These are phyloP conservation scores for Drosophila macrothrix DNA, from an alignment of 2,888 invertebrate genomes.

Conservation along the genomic window DNA sequence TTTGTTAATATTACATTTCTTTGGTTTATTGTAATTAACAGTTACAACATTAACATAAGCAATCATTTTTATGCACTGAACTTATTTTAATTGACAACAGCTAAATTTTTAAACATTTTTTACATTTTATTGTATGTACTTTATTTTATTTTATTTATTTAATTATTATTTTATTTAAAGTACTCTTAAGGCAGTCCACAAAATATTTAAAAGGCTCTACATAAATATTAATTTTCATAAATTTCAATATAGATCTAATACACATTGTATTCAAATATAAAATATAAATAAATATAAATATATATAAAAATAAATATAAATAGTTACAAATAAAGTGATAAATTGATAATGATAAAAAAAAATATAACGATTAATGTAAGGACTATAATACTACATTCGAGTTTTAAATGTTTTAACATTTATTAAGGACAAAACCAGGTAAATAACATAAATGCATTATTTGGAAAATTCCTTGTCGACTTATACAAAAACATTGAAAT, in stretches of 20 bases:
- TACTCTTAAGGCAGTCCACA: background rate
- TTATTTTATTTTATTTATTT: background rate
- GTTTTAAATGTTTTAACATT: background rate
- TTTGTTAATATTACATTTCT: background rate
- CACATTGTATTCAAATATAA: background rate
- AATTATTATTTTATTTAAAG: background rate
- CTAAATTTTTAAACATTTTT: background rate
- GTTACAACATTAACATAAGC: background rate
- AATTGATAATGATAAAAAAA: too few species aligned
- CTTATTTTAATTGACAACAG: background rate
- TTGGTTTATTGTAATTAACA: background rate
- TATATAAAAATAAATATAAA: too few species aligned
- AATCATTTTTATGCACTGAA: background rate
- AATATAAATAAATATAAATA: too few species aligned
- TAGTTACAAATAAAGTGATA: too few species aligned
- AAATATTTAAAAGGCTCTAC: background rate
- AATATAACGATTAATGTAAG: background rate
- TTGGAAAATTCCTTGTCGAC: constrained; percentile 29
- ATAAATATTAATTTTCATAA: background rate
- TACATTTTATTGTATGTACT: background rate
- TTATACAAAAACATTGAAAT: constrained; percentile 29
- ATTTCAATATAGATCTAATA: background rate
- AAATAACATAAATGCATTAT: background rate
- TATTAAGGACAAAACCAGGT: background rate
- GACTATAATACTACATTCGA: background rate